Evolutionary conservation across 2,797 vertebrate genomes (phyloP), one percentile per base, ranked within the genome.

Genomic region (Tamandua tetradactyla): DNA sequence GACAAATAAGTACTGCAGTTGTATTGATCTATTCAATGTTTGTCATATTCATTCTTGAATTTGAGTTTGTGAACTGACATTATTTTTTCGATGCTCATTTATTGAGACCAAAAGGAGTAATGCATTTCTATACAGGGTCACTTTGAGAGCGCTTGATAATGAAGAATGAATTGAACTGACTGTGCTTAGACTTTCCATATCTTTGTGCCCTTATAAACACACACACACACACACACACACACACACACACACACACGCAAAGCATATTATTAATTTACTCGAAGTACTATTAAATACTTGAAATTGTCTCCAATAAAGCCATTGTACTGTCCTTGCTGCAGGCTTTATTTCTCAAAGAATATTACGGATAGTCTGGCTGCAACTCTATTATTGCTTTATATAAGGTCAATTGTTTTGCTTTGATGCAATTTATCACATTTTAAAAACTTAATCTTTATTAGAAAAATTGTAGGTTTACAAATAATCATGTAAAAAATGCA

Each of bases 301-400:
- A 88, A 64, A 44, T 82, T 83, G 32, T 75, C 37, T 94, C 55
- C 44, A 59, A 42, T 47, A 55, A 91, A 11, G 25, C 82, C 42
- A 7, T 20, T 61, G 7, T 52, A n/a, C 55, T 10, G 20, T 66
- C 30, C 32, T 89, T 69, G 35, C 10, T 90, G 6, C 25, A 89
- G 71, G 42, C 82, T 94, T 96, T 95, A 37, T 71, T 80, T 71
- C 71, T 95, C 84, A 94, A 89, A 91, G 66, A 49, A 35, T 47
- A 57, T 32, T 90, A n/a, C 91, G 72, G 85, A 94, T 93, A 76
- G 47, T 78, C 79, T 95, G 83, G 40, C 76, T 94, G 89, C 84
- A 14, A 37, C 74, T 81, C 35, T 61, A 7, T 27, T 87, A 35
- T 49, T 81, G 47, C 62, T 42, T 89, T 92, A 69, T 91, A 92